Base-by-base conservation (phyloP, 2,797 vertebrate species). In the Silurus lanzhouensis region DNA sequence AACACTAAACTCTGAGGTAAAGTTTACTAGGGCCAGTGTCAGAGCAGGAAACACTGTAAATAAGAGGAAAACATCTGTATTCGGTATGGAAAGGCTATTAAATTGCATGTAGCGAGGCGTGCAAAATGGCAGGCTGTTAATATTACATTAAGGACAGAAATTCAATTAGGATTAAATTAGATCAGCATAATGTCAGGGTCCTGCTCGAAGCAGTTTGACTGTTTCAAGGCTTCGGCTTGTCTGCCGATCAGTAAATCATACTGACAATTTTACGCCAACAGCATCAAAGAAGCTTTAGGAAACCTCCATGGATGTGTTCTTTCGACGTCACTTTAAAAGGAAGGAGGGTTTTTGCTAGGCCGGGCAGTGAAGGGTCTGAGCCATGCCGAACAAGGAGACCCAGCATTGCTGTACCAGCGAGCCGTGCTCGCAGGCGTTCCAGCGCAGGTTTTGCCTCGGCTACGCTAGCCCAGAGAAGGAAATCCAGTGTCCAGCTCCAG, bases 221-320 rank as follows among this genome's bases (percentile, higher is more conserved):
- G 17, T 14, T 38, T 82, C 64, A 64, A 80, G 67, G 70, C 25
- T 79, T 55, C 67, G 64, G 52, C 22, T 67, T 46, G 44, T 57
- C 17, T 66, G 80, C n/a, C 64, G 71, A 84, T 81, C 13, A 76
- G 63, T 0, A 61, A 67, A 84, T 63, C 58, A 27, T 85, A 77
- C 87, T 91, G 91, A 95, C 84, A 77, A 96, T 94, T 96, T 91
- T 96, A 81, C 94, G 86, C 92, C 93, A 93, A 95, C 96, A 97
- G 96, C 94, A 60, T 0, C 57, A 84, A 0, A 1, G 0, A 25
- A 90, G 61, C 63, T 89, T 82, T 87, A 87, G 72, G 84, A 88
- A 85, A 63, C 15, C 58, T 64, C 15, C 83, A 98, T 99, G 97
- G 97, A 98, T 90, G 96, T 93, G 7, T 98, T 98, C 94, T 97